Conservation (phyloP, 2,113 vertebrate species). For the Salvator merianae region DNA sequence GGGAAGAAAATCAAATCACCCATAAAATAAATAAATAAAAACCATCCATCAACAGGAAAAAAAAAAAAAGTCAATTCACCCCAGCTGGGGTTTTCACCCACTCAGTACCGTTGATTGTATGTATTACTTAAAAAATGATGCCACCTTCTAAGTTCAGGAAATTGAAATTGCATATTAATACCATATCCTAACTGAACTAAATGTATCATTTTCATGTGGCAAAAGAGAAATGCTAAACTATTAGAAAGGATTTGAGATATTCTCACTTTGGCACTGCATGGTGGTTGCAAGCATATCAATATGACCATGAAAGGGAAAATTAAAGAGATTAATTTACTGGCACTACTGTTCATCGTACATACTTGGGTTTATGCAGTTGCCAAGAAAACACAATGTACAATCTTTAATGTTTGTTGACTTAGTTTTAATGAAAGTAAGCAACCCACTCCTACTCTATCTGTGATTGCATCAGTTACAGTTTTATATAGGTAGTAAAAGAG, state of each 20-base stretch:
- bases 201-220: background rate
- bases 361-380: constrained; percentile 34
- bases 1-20: too few relatives aligned
- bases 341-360: constrained; percentile 13
- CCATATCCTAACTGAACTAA: background rate
- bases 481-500: background rate
- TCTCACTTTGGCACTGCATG: constrained; percentile 37
- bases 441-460: background rate
- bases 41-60: too few relatives aligned
- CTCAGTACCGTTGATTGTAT: background rate
- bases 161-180: background rate
- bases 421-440: constrained; percentile 13
- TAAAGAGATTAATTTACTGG: constrained; percentile 32
- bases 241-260: constrained; percentile 18
- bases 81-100: background rate
- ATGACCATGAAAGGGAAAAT: constrained; percentile 19
- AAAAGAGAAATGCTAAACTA: constrained; percentile 13
- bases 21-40: too few relatives aligned
- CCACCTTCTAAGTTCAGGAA: background rate
- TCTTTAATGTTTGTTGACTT: constrained; percentile 16
- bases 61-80: background rate
- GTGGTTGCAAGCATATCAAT: constrained; percentile 30
- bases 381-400: background rate
- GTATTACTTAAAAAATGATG: background rate
- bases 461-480: constrained; percentile 1